Evolutionary conservation across 2,113 vertebrate species (phyloP).

Genomic region (Forbesichthys papilliferus): DNA sequence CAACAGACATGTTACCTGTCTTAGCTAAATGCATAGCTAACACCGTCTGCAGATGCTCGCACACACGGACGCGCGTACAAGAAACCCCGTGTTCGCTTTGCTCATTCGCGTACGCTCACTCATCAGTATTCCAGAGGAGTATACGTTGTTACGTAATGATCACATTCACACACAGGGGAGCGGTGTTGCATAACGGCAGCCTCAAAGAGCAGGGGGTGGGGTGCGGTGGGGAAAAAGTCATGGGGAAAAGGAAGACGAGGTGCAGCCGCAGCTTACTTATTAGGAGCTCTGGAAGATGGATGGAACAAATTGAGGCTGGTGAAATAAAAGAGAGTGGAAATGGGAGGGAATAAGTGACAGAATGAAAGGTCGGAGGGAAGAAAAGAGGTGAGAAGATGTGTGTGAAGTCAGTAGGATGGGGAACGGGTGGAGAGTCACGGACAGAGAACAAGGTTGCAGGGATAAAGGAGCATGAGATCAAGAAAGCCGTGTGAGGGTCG

Average conservation of each 20-base stretch:
- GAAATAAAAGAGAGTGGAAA: background rate
- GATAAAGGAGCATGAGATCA: background rate
- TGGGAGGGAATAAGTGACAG: slow-evolving; percentile 10
- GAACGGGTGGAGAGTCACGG: slow-evolving; percentile 3
- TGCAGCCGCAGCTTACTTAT: slow-evolving; percentile 1
- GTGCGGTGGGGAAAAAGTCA: slow-evolving; percentile 15
- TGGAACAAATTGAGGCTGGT: background rate
- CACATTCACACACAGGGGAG: slow-evolving; percentile 68
- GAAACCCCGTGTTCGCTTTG: slow-evolving; percentile 29
- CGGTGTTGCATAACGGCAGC: slow-evolving; percentile 69
- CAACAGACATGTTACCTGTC: too few species aligned
- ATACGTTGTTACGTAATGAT: slow-evolving; percentile 73
- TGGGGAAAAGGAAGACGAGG: background rate
- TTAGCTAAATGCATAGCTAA: too few species aligned
- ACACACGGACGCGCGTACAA: too few species aligned
- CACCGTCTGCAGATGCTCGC: too few species aligned
- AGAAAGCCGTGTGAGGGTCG: slow-evolving; percentile 2
- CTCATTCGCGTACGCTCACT: slow-evolving; percentile 24
- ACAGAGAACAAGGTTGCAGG: slow-evolving; percentile 11
- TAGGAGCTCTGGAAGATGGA: background rate
- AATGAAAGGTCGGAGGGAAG: background rate
- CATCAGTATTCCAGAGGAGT: slow-evolving; percentile 74
- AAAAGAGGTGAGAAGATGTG: slow-evolving; percentile 4
- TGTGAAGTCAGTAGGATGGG: background rate
- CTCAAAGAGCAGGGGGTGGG: slow-evolving; percentile 40